Base-by-base conservation (phyloP, 2,888 invertebrate genomes). In the Rotaria sp. region DNA sequence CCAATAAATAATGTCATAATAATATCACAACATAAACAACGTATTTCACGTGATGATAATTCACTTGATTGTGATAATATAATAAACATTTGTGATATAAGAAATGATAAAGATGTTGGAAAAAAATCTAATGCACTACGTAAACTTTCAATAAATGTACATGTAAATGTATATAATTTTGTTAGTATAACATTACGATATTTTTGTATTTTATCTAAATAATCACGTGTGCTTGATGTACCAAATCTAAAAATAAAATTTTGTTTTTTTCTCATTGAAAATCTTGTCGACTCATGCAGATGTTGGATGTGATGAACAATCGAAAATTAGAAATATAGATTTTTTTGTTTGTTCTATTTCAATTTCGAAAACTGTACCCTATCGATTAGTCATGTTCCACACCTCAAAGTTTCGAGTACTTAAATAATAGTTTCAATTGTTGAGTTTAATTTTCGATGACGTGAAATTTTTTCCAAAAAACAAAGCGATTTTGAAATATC, bases 1-100 rank as follows among this genome's bases (percentile, higher is more conserved):
- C 97, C 98, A 87, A 99, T 94, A 90, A 97, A 96, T 90, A 95
- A 94, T 21, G 95, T 95, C 90, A 98, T 94, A 48, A 98, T 94
- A 87, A 99, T 93, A 90, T 99, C 97, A 0, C 95, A 95, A 90
- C 96, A 95, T 89, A 97, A 94, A 0, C 94, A 93, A 87, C 91
- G 89, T 4, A 92, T 92, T 88, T 92, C 92, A 88, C 90, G 89
- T 75, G 92, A 91, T 86, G 93, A 92, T 18, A 93, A 90, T 87
- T 92, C 92, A 85, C 92, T 93, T 41, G 93, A 93, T 88, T 94
- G 94, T 30, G 93, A 92, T 52, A 95, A 91, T 1, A 88, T 88
- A 38, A 38, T 50, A 48, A 55, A 26, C 45, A 85, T 50, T 55
- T 45, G 52, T 45, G 57, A 85, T n/a, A 45, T 85, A 0, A 50